These are phyloP conservation scores for Apamea anceps DNA, from an alignment of 2,888 invertebrate genomes.

Conservation along the genomic window DNA sequence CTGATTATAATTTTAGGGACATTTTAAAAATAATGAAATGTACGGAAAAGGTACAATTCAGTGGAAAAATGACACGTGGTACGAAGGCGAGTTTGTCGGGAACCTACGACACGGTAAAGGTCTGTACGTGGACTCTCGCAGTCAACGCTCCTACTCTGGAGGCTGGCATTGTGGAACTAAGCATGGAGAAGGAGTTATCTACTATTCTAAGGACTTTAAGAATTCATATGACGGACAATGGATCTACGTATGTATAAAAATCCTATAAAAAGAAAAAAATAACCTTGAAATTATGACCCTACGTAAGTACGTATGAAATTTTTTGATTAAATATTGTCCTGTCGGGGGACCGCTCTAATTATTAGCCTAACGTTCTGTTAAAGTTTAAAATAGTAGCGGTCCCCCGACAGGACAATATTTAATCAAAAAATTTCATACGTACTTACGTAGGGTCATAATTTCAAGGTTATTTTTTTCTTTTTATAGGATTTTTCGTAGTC, in stretches of 20 bases:
- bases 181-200: conserved; percentile 82
- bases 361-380: too few relatives aligned
- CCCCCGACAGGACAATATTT: too few relatives aligned
- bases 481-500: too few relatives aligned
- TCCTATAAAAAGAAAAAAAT: too few relatives aligned
- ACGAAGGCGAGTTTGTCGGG: conserved; percentile 90
- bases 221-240: conserved; percentile 86
- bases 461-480: too few relatives aligned
- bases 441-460: too few relatives aligned
- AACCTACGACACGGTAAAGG: conserved; percentile 90
- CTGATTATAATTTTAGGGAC: conserved; percentile 82
- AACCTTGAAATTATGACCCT: too few relatives aligned
- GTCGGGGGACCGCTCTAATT: too few relatives aligned
- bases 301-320: too few relatives aligned
- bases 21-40: conserved; percentile 90
- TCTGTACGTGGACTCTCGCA: conserved; percentile 83
- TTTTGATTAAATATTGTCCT: too few relatives aligned
- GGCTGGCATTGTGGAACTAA: conserved; percentile 88
- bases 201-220: conserved; percentile 76
- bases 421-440: too few relatives aligned
- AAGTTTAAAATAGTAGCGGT: too few relatives aligned
- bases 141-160: conserved; percentile 82
- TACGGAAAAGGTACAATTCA: conserved; percentile 88
- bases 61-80: conserved; percentile 90
- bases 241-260: conserved; percentile 77